phyloP scores from a whole-genome alignment of 53 echinoderm and acorn worm species.

The Actinopyga echinites region DNA sequence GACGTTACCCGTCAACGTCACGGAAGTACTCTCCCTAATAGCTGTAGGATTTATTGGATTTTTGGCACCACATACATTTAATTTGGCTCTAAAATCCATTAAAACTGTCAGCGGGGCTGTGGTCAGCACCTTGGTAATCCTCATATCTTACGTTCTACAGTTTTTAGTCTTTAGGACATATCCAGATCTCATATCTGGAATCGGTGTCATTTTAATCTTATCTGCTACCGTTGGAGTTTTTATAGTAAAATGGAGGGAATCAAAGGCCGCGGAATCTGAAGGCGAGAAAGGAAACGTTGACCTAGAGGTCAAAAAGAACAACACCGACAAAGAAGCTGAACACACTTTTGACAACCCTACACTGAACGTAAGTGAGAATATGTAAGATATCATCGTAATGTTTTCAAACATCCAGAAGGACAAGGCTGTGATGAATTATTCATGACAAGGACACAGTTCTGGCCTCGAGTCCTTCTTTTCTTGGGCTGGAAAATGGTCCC shows the following conservation, averaged over 20 bases:
- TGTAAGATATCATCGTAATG: too few relatives aligned
- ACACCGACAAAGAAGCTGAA: too few relatives aligned
- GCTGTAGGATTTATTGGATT: not conserved
- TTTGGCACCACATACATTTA: not conserved
- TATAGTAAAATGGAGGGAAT: not conserved
- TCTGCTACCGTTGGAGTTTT: not conserved
- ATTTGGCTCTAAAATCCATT: not conserved
- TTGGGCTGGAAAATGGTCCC: too few relatives aligned
- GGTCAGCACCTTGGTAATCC: not conserved
- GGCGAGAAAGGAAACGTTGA: too few relatives aligned
- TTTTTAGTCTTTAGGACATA: not conserved
- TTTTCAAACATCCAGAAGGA: too few relatives aligned
- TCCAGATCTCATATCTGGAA: constrained; percentile 6
- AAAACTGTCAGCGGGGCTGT: not conserved
- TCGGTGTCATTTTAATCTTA: not conserved
- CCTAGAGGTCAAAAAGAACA: too few relatives aligned
- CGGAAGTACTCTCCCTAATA: not conserved
- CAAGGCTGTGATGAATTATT: too few relatives aligned
- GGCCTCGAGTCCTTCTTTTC: too few relatives aligned
- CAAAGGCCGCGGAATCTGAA: too few relatives aligned
- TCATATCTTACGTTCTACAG: not conserved
- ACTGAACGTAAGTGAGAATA: too few relatives aligned
- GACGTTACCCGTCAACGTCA: not conserved
- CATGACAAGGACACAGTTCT: too few relatives aligned
- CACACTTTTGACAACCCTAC: too few relatives aligned